phyloP scores from a whole-genome alignment of 2,888 invertebrate genomes.

The Drosophila formosana region DNA sequence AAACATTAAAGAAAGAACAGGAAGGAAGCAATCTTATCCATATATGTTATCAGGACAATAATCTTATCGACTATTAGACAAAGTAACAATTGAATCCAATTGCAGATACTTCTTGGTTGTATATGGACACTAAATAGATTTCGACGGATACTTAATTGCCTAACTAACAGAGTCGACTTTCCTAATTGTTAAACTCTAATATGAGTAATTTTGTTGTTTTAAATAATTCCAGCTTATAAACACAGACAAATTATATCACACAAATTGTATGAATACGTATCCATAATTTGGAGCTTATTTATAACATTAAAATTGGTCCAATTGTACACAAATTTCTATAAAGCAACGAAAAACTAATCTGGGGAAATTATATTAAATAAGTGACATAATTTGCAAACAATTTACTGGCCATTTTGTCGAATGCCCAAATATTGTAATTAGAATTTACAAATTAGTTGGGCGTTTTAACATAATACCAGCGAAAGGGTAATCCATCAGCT shows the following conservation, averaged over 20 bases:
- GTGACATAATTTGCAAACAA: conserved; percentile 73
- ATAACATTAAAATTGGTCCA: conserved; percentile 23
- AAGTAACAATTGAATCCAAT: too few relatives aligned
- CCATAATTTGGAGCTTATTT: conserved; percentile 12
- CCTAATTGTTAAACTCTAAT: not conserved
- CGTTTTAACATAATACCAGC: conserved; percentile 28
- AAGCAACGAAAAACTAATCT: conserved; percentile 33
- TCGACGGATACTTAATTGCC: too few relatives aligned
- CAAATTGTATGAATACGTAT: not conserved
- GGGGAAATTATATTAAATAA: conserved; percentile 42
- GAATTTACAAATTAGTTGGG: conserved; percentile 52
- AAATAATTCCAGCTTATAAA: not conserved
- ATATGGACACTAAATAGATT: too few relatives aligned
- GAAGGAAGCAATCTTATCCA: too few relatives aligned
- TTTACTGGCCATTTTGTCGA: conserved; percentile 50
- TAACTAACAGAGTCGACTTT: too few relatives aligned
- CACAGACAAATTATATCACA: not conserved
- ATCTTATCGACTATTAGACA: too few relatives aligned
- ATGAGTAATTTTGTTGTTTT: too few relatives aligned
- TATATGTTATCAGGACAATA: too few relatives aligned
- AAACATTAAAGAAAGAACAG: too few relatives aligned
- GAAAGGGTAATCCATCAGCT: conserved; percentile 47
- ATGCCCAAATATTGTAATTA: conserved; percentile 52
- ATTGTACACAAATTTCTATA: not conserved
- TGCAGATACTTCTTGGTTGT: too few relatives aligned